Conservation (phyloP, 2,888 invertebrate species). For the Tipula lateralis region DNA sequence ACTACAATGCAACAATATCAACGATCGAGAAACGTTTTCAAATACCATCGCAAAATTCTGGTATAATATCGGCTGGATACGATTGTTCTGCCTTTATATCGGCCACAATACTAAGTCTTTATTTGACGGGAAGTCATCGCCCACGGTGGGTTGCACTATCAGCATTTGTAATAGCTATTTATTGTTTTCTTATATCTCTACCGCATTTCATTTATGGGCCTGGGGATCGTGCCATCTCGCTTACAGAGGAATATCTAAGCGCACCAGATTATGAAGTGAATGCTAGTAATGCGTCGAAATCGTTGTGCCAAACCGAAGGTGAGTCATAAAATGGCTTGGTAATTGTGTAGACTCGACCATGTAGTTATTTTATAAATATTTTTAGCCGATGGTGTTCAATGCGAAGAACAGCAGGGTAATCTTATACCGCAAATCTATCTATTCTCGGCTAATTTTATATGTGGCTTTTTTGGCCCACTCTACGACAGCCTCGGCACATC, state of each 20-base stretch:
- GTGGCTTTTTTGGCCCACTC: slow-evolving; percentile 64
- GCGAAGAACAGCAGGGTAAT: background rate
- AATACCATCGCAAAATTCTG: slow-evolving; percentile 58
- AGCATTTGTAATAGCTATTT: slow-evolving; percentile 2
- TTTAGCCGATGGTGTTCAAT: background rate
- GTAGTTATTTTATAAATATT: background rate
- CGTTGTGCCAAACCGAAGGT: background rate
- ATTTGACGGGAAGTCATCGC: slow-evolving; percentile 49
- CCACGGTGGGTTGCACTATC: slow-evolving; percentile 6
- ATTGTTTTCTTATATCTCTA: slow-evolving; percentile 25
- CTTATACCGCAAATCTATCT: slow-evolving; percentile 56
- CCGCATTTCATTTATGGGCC: slow-evolving; percentile 27
- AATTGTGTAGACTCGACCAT: background rate
- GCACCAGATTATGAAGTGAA: background rate
- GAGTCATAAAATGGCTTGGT: no score
- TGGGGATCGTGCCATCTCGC: background rate
- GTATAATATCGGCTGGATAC: slow-evolving; percentile 60
- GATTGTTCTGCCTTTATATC: slow-evolving; percentile 60
- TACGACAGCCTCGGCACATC: slow-evolving; percentile 66
- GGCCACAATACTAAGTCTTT: slow-evolving; percentile 57
- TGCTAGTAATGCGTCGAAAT: background rate
- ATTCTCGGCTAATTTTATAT: slow-evolving; percentile 64
- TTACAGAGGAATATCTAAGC: background rate
- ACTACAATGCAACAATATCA: slow-evolving; percentile 54
- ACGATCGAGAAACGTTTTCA: slow-evolving; percentile 54